Conservation (phyloP, 2,888 invertebrate genomes). For the Drosophila ochracea region DNA sequence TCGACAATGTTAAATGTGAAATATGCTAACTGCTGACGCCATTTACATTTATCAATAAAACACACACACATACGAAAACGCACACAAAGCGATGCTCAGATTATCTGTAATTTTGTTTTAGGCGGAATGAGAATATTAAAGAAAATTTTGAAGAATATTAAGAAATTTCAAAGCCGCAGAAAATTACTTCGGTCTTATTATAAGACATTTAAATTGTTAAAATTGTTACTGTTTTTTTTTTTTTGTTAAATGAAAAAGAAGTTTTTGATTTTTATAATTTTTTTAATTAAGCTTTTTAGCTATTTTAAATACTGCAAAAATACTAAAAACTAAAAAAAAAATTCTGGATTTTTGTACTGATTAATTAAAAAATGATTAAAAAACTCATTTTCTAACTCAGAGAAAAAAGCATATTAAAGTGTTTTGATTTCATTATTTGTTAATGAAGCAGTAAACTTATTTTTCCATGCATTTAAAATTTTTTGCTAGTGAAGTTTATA, state of each 20-base stretch:
- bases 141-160: not conserved
- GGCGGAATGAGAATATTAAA: not conserved
- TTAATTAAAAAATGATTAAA: not conserved
- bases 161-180: not conserved
- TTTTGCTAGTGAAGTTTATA: not conserved
- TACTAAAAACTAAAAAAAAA: not conserved
- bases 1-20: constrained; percentile 37
- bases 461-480: not conserved
- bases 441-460: not conserved
- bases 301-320: not conserved
- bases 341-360: not conserved
- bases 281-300: not conserved
- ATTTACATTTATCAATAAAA: constrained; percentile 20
- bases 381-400: not conserved
- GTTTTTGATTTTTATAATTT: not conserved
- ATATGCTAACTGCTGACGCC: constrained; percentile 10
- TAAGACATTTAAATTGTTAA: not conserved
- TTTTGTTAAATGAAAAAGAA: not conserved
- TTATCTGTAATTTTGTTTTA: not conserved
- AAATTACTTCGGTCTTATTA: not conserved
- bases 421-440: not conserved
- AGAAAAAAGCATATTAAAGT: not conserved
- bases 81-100: not conserved
- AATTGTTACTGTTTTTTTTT: not conserved
- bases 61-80: not conserved